Conservation (phyloP, 2,113 vertebrate genomes). For the Leptosomus discolor region DNA sequence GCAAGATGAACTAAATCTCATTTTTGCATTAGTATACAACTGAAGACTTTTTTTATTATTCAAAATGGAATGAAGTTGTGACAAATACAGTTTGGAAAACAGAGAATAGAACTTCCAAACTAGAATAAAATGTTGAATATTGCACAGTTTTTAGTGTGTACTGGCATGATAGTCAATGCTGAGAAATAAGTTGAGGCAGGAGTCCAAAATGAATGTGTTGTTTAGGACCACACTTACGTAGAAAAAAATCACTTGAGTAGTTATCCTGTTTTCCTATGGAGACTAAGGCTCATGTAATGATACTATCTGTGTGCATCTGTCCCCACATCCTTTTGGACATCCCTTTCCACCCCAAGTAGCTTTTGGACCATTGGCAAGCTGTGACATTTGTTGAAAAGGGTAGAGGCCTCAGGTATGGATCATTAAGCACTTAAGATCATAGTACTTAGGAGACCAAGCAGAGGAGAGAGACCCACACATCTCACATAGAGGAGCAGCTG, state of each 20-base stretch:
- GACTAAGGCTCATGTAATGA: neutral
- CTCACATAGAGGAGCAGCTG: neutral
- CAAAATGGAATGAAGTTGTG: neutral
- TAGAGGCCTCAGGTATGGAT: neutral
- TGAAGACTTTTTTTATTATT: neutral
- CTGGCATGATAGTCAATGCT: neutral
- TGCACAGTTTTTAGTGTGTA: neutral
- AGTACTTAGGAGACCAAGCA: neutral
- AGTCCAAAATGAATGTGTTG: neutral
- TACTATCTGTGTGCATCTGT: neutral
- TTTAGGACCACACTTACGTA: neutral
- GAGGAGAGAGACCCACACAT: neutral
- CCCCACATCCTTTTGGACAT: neutral
- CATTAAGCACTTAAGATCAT: neutral
- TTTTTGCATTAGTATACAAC: neutral
- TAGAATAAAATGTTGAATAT: neutral
- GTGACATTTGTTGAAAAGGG: neutral
- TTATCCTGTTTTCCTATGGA: neutral
- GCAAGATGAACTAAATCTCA: neutral
- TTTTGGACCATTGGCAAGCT: neutral
- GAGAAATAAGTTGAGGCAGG: neutral
- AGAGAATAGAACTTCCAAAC: neutral
- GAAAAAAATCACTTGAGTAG: neutral
- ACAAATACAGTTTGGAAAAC: neutral
- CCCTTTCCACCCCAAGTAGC: rapidly evolving